Evolutionary conservation across 1,140 invertebrate species (phyloP), one percentile per base, ranked within the genome.

Genomic region (Ctenoplectra terminalis): DNA sequence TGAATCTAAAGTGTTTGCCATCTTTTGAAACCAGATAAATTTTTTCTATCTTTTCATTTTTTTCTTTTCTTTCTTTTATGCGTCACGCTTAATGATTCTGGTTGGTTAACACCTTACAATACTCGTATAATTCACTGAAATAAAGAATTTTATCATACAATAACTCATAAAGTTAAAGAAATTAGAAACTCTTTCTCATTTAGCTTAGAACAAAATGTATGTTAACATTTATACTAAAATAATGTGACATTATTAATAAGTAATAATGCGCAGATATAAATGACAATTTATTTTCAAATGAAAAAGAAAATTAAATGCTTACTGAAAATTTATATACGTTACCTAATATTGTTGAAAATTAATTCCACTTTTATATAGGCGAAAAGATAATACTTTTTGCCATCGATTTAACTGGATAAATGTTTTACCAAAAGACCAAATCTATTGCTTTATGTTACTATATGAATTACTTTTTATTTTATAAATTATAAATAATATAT

Each of bases 1-100:
- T 69, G 77, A 77, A 54, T 86, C 84, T 11, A 67, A 61, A 40
- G 66, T 67, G 26, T 52, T 56, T 56, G 76, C 67, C 86, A 87
- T 87, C 48, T 75, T 87, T 20, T 66, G 23, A 15, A 7, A 66
- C 43, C 34, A 64, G 29, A 13, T 34, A 9, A 54, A 50, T 82
- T 43, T 31, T n/a, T n/a, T 56, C 29, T 63, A 85, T 43, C 6
- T 50, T 69, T 67, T 70, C 61, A 58, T 82, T 54, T n/a, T 26
- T 29, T 43, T 48, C 26, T 43, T 29, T 43, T 48, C 31, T 43
- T 20, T 23, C 48, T n/a, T 60, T 34, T 40, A 20, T 66, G 7
- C 26, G 54, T 37, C 1, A 3, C 3, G 13, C 20, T 23, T 71
- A 40, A 9, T 34, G 17, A 31, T 46, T 1, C 26, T 56, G 20